Evolutionary conservation across 2,888 invertebrate species (phyloP), one percentile per base, ranked within the genome.

Genomic region (Pyralis farinalis): DNA sequence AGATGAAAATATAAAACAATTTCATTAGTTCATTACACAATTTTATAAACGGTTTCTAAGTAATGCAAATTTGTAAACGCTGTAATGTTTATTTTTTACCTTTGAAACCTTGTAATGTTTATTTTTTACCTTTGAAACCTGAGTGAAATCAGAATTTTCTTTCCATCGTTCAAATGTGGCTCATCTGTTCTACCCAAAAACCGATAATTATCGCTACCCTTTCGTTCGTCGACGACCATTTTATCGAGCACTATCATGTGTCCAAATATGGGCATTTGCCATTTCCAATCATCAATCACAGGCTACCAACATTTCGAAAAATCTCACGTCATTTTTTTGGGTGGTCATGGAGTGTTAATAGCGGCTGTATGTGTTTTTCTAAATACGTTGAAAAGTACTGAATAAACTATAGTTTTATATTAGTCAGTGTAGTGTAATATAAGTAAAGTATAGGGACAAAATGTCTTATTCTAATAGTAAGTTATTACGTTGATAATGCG

Each of bases 391-490:
- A 62, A 74, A 82, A 85, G 77, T 83, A 84, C 74, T 71, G 54
- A 68, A 53, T 65, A 56, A 58, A 58, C 44, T 47, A 43, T 71
- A 74, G 58, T 59, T 71, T 61, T 67, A 71, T 56, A 51, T 47
- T 59, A 63, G 64, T 53, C 38, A 55, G 57, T 57, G 44, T 75
- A 75, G 64, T 66, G 54, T 57, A 60, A 67, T 76, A 67, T 61
- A 65, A 64, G 58, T 63, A 61, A 78, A 78, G 65, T 63, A 48
- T 73, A 65, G 58, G 58, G 56, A 44, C 57, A 71, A 60, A 60
- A 88, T 88, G 87, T 85, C 87, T 47, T 87, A 83, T 74, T 83
- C 87, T 30, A 85, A 87, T 68, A 85, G 87, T 88, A 75, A 87
- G 87, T 87, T 60, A 37, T 54, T 44, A 37, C 55, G 59, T 51